Evolutionary conservation across 2,113 vertebrate genomes (phyloP).

Genomic region (Crotalus tigris): DNA sequence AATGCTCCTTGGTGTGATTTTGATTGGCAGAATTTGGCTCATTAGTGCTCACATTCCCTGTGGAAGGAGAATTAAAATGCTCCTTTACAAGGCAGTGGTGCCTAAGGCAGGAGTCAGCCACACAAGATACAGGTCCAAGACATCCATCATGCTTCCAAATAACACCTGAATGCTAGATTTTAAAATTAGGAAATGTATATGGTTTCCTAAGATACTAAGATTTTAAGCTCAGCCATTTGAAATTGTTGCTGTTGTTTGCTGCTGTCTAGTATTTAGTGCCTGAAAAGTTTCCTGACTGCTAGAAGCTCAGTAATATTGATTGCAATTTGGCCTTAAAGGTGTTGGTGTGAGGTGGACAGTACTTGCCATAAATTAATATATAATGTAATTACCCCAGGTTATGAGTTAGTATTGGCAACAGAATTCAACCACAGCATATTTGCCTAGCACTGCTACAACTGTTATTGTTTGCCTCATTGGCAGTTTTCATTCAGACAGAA

Average conservation of each 20-base stretch:
- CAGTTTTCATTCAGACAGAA: constrained; percentile 48
- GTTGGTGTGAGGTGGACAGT: neutral
- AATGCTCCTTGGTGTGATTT: neutral
- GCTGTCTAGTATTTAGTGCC: neutral
- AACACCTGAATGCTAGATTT: neutral
- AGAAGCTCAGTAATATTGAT: neutral
- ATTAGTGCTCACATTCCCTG: neutral
- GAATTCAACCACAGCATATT: constrained; percentile 39
- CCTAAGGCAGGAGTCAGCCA: neutral
- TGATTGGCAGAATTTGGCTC: neutral
- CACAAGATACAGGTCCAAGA: neutral
- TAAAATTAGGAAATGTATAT: neutral
- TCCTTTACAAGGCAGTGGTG: neutral
- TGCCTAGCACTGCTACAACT: constrained; percentile 54
- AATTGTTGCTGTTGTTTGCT: neutral
- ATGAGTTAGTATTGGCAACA: constrained; percentile 48
- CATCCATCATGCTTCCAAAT: neutral
- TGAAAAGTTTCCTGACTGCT: neutral
- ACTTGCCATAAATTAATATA: neutral
- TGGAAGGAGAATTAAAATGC: neutral
- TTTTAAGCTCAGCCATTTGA: neutral
- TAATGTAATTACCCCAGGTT: constrained; percentile 40
- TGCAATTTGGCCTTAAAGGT: neutral
- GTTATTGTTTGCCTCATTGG: constrained; percentile 55
- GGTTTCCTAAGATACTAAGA: neutral